These are phyloP conservation scores for Sebastes minor DNA, from an alignment of 2,797 vertebrate species.

Conservation along the genomic window DNA sequence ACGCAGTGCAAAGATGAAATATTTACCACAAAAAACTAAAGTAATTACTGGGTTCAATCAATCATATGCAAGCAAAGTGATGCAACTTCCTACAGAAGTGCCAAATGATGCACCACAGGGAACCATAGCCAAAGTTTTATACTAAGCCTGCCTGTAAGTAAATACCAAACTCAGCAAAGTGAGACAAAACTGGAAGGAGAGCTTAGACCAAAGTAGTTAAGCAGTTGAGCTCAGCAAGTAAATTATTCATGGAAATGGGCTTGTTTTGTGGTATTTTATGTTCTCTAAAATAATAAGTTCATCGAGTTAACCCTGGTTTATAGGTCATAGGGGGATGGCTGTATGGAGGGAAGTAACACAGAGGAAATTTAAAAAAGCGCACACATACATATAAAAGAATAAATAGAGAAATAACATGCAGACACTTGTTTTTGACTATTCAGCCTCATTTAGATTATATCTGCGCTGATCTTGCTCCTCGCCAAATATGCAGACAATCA, in stretches of 20 bases:
- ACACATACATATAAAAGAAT: neutral
- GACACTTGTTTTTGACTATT: conserved; percentile 4
- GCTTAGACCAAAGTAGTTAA: neutral
- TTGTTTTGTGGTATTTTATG: conserved; percentile 15
- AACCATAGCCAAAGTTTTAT: neutral
- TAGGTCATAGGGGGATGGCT: neutral
- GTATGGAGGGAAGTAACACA: neutral
- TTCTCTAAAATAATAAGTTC: conserved; percentile 1
- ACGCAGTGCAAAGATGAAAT: neutral
- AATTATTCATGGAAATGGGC: conserved; percentile 39
- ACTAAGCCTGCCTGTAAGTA: neutral
- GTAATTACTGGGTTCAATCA: neutral
- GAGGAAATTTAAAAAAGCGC: neutral
- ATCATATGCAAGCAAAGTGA: neutral
- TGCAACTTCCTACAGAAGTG: neutral
- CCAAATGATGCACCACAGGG: neutral
- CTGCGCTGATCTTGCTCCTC: conserved; percentile 17
- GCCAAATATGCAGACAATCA: conserved; percentile 36
- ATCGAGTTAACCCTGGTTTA: conserved; percentile 18
- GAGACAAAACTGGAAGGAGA: neutral
- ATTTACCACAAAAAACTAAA: conserved; percentile 4
- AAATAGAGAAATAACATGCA: neutral
- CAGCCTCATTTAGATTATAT: conserved; percentile 31
- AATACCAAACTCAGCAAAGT: conserved; percentile 3
- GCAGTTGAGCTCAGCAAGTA: neutral